phyloP scores from a whole-genome alignment of 2,888 invertebrate species.

The Prosopocoilus inquinatus region DNA sequence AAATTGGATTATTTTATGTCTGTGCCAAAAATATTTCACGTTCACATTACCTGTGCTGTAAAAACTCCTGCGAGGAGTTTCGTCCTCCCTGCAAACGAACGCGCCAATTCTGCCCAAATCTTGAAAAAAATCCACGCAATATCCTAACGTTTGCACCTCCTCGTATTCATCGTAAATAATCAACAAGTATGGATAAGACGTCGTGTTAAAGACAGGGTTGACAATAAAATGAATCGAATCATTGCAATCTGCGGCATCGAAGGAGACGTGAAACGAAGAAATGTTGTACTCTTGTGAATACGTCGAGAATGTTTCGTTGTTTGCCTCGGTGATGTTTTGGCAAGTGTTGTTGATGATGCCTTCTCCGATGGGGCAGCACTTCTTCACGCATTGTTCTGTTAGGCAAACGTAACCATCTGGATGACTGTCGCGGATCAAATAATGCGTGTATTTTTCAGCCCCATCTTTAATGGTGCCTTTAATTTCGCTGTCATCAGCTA shows the following conservation, averaged over 20 bases:
- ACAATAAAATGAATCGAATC: slow-evolving; percentile 11
- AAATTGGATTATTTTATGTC: neutral
- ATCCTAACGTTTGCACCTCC: slow-evolving; percentile 2
- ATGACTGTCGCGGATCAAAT: slow-evolving; percentile 17
- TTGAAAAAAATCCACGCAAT: slow-evolving; percentile 23
- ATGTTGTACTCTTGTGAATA: slow-evolving; percentile 14
- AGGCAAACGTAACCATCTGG: slow-evolving; percentile 23
- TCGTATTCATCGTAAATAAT: neutral
- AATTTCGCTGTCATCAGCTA: slow-evolving; percentile 20
- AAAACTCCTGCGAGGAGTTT: slow-evolving; percentile 5
- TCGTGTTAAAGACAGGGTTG: slow-evolving; percentile 10
- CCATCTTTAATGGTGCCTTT: slow-evolving; percentile 16
- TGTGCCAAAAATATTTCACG: neutral
- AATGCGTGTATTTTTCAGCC: slow-evolving; percentile 19
- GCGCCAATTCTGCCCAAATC: slow-evolving; percentile 14
- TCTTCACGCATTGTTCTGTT: slow-evolving; percentile 20
- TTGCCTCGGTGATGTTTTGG: neutral
- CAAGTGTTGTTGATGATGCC: slow-evolving; percentile 17
- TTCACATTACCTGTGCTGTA: slow-evolving; percentile 19
- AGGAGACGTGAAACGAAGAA: slow-evolving; percentile 12
- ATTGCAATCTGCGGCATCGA: slow-evolving; percentile 11
- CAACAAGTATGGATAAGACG: slow-evolving; percentile 9
- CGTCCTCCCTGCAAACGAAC: slow-evolving; percentile 10
- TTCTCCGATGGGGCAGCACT: slow-evolving; percentile 20
- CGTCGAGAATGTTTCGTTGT: slow-evolving; percentile 12